These are phyloP conservation scores for Coluber constrictor DNA, from an alignment of 2,797 vertebrate genomes.

Conservation along the genomic window DNA sequence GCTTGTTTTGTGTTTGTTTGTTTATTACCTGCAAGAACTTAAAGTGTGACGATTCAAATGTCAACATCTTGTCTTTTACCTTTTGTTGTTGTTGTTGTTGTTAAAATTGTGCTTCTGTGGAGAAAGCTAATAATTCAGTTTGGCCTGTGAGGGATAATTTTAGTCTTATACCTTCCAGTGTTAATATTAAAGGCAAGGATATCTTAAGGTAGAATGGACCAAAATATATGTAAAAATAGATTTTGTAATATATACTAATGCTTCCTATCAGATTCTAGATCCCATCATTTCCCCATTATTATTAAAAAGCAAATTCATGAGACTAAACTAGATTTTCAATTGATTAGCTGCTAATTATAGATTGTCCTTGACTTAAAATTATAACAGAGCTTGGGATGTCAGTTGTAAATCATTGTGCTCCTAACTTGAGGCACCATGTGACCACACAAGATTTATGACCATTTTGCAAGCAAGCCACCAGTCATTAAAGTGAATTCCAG, in stretches of 20 bases:
- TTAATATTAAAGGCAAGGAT: background rate
- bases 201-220: background rate
- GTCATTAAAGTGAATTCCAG: too few relatives aligned
- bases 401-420: too few relatives aligned
- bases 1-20: too few relatives aligned
- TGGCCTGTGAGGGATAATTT: background rate
- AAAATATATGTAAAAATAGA: background rate
- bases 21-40: background rate
- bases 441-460: too few relatives aligned
- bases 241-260: background rate
- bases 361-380: too few relatives aligned
- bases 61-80: background rate
- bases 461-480: too few relatives aligned
- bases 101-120: background rate
- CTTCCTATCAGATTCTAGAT: background rate
- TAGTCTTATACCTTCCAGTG: background rate
- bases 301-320: background rate
- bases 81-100: background rate
- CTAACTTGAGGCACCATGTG: too few relatives aligned
- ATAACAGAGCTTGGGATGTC: too few relatives aligned
- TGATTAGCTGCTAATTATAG: background rate
- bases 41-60: background rate
- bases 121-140: background rate
- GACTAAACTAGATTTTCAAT: background rate
- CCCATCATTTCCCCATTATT: background rate